phyloP scores from a whole-genome alignment of 1,140 invertebrate species.

The Drosophila aff. region DNA sequence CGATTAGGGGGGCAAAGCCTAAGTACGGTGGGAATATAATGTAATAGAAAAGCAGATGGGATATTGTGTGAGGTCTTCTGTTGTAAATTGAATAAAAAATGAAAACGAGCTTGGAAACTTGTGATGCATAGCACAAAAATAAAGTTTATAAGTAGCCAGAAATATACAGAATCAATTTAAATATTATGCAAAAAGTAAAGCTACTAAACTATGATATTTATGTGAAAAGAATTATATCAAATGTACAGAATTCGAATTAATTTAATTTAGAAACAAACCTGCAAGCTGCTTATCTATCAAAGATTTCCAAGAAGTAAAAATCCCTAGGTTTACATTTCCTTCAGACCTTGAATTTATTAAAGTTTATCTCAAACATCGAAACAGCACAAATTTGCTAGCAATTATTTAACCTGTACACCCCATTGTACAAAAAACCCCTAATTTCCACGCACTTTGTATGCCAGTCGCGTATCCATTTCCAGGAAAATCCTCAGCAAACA shows the following conservation, averaged over 20 bases:
- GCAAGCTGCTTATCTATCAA: background rate
- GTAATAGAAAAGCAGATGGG: background rate
- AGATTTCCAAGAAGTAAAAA: background rate
- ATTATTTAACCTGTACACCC: conserved; percentile 4
- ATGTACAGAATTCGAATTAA: background rate
- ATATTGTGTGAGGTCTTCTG: background rate
- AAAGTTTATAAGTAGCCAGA: background rate
- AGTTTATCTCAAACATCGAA: conserved; percentile 7
- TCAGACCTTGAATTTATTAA: background rate
- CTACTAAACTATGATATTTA: background rate
- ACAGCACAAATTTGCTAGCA: conserved; percentile 8
- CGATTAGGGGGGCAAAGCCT: conserved; percentile 34
- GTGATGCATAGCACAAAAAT: background rate
- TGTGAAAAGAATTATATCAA: too few species aligned
- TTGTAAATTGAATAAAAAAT: background rate
- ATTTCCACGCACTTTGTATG: conserved; percentile 63
- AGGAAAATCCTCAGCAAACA: conserved; percentile 56
- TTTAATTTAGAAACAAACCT: background rate
- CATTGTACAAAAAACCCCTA: conserved; percentile 31
- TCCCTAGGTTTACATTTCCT: background rate
- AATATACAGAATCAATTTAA: background rate
- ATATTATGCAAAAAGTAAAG: background rate
- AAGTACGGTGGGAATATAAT: conserved; percentile 15
- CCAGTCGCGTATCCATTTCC: conserved; percentile 59
- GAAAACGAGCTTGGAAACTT: background rate